These are phyloP conservation scores for Phymatocera aterrima DNA, from an alignment of 2,888 invertebrate species.

Conservation along the genomic window DNA sequence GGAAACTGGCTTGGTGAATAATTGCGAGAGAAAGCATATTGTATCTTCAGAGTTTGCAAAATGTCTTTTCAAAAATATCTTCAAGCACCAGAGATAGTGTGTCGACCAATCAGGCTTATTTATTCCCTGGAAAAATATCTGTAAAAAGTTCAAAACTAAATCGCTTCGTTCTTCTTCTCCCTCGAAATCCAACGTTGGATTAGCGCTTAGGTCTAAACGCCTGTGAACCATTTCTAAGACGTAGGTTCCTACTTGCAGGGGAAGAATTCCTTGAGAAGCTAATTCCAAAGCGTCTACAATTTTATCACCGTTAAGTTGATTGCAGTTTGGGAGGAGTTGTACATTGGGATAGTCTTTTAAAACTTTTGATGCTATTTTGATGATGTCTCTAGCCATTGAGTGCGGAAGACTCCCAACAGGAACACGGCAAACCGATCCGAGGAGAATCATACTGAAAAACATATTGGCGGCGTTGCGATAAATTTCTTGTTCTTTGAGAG, in stretches of 20 bases:
- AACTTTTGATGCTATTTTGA: constrained; percentile 68
- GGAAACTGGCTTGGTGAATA: constrained; percentile 65
- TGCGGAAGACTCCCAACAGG: constrained; percentile 64
- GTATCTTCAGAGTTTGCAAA: constrained; percentile 63
- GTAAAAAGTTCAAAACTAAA: constrained; percentile 63
- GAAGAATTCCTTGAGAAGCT: constrained; percentile 64
- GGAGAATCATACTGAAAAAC: constrained; percentile 69
- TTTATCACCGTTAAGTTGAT: constrained; percentile 67
- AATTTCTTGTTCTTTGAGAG: constrained; percentile 63
- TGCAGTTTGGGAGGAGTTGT: constrained; percentile 58
- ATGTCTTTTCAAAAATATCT: constrained; percentile 70
- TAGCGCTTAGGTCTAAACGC: constrained; percentile 64
- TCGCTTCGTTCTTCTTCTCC: constrained; percentile 61
- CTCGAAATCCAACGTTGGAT: constrained; percentile 65
- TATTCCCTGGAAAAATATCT: constrained; percentile 68
- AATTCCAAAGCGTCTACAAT: constrained; percentile 63
- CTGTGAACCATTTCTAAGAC: constrained; percentile 71
- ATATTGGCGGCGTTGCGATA: constrained; percentile 65
- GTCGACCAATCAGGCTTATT: constrained; percentile 52
- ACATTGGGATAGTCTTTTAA: constrained; percentile 63
- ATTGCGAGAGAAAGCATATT: constrained; percentile 65
- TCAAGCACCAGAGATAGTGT: constrained; percentile 68
- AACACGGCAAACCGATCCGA: constrained; percentile 70
- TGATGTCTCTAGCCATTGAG: constrained; percentile 62
- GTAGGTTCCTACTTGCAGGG: constrained; percentile 69